A percentile compares a stretch with the other conserved stretches of the same genome.
These are phyloP conservation scores for Pollimyrus isidori DNA, from an alignment of 2,113 vertebrate genomes.

Conservation along the genomic window DNA sequence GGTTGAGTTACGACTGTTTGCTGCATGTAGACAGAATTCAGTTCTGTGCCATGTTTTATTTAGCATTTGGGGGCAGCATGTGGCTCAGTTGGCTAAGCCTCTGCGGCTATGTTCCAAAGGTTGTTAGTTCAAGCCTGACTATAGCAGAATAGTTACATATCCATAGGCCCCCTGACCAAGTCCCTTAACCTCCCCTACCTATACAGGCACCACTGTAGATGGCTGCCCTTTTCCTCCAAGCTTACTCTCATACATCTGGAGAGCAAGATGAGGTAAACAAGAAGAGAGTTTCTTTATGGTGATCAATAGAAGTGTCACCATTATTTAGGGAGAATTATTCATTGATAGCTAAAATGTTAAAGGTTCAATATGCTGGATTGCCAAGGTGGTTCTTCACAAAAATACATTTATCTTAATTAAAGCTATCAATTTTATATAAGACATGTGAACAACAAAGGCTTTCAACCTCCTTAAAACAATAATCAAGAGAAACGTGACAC, in stretches of 20 bases:
- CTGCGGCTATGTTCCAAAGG: not conserved
- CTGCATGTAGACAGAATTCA: not conserved
- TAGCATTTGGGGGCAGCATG: not conserved
- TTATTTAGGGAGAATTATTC: not conserved
- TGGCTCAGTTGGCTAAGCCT: not conserved
- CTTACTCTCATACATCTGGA: not conserved
- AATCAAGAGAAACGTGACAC: not conserved
- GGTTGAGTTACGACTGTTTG: not conserved
- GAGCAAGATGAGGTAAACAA: not conserved
- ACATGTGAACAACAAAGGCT: not conserved
- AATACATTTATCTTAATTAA: not conserved
- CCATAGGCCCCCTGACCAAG: not conserved
- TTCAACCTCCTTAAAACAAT: not conserved
- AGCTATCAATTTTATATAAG: not conserved
- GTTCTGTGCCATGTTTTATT: not conserved
- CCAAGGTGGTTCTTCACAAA: not conserved
- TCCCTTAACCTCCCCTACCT: not conserved
- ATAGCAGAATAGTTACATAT: not conserved
- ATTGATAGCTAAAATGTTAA: not conserved
- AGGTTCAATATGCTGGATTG: not conserved
- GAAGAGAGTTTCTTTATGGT: not conserved
- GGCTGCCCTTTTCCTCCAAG: not conserved
- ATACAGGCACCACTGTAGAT: not conserved
- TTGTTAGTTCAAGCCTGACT: not conserved
- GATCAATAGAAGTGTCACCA: not conserved